Conservation (phyloP, 2,888 invertebrate species). For the Neria commutata region DNA sequence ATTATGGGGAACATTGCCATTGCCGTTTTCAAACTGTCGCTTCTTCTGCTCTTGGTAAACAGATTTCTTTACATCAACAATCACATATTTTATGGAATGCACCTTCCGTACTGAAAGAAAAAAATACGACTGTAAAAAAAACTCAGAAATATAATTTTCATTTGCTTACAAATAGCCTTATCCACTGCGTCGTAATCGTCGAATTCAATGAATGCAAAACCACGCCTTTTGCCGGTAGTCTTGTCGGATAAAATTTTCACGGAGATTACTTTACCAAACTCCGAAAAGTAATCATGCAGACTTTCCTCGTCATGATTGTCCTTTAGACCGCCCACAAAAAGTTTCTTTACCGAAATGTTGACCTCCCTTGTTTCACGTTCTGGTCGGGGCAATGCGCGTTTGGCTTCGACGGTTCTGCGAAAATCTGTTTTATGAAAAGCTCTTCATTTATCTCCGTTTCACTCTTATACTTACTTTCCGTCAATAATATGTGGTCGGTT, state of each 20-base stretch:
- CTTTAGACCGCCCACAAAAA: conserved; percentile 93
- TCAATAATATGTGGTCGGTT: conserved; percentile 91
- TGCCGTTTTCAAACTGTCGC: background rate
- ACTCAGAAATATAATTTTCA: conserved; percentile 22
- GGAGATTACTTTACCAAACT: conserved; percentile 81
- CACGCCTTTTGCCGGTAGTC: conserved; percentile 89
- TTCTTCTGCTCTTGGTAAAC: conserved; percentile 73
- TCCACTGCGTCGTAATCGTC: conserved; percentile 98
- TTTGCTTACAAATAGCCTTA: conserved; percentile 88
- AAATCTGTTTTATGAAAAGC: background rate
- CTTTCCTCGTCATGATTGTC: conserved; percentile 92
- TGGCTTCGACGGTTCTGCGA: conserved; percentile 86
- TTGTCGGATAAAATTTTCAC: conserved; percentile 90
- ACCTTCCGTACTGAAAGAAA: conserved; percentile 70
- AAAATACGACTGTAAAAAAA: conserved; percentile 12
- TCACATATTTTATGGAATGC: conserved; percentile 82
- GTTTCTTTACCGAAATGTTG: conserved; percentile 90
- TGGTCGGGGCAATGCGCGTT: conserved; percentile 91
- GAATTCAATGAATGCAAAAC: conserved; percentile 96
- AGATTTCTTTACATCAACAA: conserved; percentile 92
- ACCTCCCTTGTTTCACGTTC: conserved; percentile 91
- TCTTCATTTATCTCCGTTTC: conserved; percentile 7
- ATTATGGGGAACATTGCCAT: background rate
- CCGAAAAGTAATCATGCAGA: conserved; percentile 78
- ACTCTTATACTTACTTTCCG: conserved; percentile 75